These are phyloP conservation scores for Carettochelys insculpta DNA, from an alignment of 2,113 vertebrate species.

Conservation along the genomic window DNA sequence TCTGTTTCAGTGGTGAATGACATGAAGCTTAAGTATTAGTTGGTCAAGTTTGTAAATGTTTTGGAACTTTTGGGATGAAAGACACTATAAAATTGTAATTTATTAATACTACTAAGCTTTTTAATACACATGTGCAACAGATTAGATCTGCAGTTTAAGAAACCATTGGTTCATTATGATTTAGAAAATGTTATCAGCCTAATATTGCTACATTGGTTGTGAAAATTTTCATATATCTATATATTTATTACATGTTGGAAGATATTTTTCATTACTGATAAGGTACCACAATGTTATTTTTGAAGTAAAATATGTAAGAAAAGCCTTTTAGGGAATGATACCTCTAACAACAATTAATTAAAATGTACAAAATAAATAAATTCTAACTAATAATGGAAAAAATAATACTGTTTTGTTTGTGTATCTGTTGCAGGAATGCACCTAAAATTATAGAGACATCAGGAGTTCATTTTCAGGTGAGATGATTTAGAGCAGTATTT, in stretches of 20 bases:
- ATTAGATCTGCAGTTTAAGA: not conserved
- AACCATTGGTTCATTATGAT: not conserved
- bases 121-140: rapidly evolving
- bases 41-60: not conserved
- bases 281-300: not conserved
- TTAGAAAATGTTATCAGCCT: not conserved
- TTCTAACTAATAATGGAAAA: constrained; percentile 11
- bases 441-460: constrained; percentile 96
- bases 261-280: not conserved
- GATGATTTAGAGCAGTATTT: constrained; percentile 12
- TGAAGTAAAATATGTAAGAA: not conserved
- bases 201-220: not conserved
- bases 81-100: not conserved
- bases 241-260: not conserved
- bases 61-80: not conserved
- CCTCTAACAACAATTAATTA: not conserved
- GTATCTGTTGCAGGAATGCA: constrained; percentile 79
- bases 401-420: constrained; percentile 20
- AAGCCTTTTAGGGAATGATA: not conserved
- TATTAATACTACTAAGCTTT: not conserved
- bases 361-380: not conserved
- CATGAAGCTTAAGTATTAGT: not conserved
- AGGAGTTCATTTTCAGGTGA: constrained; percentile 98
- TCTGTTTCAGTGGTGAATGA: not conserved
- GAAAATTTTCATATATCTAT: too few species aligned